These are phyloP conservation scores for Phoxinus dragarum DNA, from an alignment of 2,797 vertebrate species.

Conservation along the genomic window DNA sequence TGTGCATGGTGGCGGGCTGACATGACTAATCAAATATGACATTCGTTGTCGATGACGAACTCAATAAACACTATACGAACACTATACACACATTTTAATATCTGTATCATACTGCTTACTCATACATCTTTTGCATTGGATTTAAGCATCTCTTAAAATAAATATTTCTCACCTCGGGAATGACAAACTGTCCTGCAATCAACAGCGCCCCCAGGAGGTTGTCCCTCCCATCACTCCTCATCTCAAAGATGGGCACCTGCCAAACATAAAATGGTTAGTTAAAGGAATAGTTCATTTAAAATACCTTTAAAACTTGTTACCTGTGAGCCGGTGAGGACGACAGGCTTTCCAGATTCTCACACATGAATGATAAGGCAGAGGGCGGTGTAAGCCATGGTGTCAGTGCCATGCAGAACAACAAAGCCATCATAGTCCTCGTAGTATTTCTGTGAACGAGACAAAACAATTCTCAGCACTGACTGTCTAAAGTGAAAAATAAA, in stretches of 20 bases:
- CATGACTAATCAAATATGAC: no score
- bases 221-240: conserved; percentile 92
- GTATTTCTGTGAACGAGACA: conserved; percentile 76
- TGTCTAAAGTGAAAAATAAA: neutral
- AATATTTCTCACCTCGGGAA: conserved; percentile 88
- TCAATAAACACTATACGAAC: neutral
- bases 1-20: no score
- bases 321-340: conserved; percentile 94
- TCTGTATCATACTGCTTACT: neutral
- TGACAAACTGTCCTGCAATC: conserved; percentile 90
- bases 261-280: conserved; percentile 31
- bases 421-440: conserved; percentile 89
- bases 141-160: neutral
- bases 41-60: no score
- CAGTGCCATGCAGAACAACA: conserved; percentile 93
- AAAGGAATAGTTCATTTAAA: neutral
- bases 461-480: neutral
- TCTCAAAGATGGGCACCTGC: conserved; percentile 84
- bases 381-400: conserved; percentile 96
- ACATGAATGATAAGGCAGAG: conserved; percentile 93
- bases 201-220: conserved; percentile 94
- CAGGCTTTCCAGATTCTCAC: conserved; percentile 90
- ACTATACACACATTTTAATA: neutral
- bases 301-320: conserved; percentile 67
- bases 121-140: neutral